Evolutionary conservation across 2,113 vertebrate species (phyloP).

Genomic region (Willisornis vidua): DNA sequence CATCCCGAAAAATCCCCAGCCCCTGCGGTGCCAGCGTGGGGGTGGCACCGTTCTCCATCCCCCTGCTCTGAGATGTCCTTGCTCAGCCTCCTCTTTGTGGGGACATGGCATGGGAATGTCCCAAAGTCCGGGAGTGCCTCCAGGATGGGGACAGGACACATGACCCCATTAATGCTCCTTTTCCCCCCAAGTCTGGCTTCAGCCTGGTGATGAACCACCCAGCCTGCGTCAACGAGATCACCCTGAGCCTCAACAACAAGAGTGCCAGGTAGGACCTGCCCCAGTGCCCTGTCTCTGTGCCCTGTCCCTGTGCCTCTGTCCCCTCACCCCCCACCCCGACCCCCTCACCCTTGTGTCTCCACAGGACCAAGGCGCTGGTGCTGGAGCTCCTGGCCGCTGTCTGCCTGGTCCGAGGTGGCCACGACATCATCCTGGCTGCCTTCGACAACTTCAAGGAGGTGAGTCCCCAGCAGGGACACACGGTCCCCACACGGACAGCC

Average conservation of each 20-base stretch:
- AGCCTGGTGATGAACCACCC: slow-evolving; percentile 95
- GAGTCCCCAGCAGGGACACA: slow-evolving; percentile 23
- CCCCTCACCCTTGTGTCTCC: fast-evolving
- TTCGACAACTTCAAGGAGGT: slow-evolving; percentile 95
- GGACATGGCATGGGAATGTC: fast-evolving
- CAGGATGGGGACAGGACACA: background rate
- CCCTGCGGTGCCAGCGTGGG: fast-evolving
- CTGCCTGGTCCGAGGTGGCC: slow-evolving; percentile 93
- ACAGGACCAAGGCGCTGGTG: slow-evolving; percentile 93
- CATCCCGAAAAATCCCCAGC: background rate
- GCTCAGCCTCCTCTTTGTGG: background rate
- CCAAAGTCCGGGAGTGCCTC: background rate
- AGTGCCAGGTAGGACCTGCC: slow-evolving; percentile 83
- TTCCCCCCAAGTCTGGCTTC: slow-evolving; percentile 86
- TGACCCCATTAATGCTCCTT: background rate
- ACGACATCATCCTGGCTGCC: slow-evolving; percentile 92
- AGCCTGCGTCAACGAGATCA: slow-evolving; percentile 94
- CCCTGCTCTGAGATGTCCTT: background rate
- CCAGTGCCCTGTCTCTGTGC: background rate
- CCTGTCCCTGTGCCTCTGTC: background rate
- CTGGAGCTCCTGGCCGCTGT: slow-evolving; percentile 92
- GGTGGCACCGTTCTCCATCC: background rate
- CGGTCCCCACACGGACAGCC: fast-evolving
- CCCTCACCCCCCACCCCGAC: fast-evolving
- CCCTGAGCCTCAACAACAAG: slow-evolving; percentile 94